Evolutionary conservation across 2,888 invertebrate species (phyloP).

Genomic region (Doris montereyensis): DNA sequence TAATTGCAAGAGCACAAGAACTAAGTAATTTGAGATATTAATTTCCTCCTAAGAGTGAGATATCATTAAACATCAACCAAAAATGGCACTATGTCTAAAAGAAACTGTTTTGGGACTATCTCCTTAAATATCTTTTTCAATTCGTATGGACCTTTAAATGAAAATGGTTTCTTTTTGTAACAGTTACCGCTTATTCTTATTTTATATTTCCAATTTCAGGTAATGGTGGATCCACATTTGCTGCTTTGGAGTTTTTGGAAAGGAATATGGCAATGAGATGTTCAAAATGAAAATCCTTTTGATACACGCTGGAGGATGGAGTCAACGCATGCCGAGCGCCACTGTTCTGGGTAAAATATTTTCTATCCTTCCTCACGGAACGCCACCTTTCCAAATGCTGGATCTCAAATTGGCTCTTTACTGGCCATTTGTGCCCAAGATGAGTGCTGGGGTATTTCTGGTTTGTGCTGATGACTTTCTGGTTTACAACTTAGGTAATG

Average conservation of each 20-base stretch:
- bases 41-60: too few relatives aligned
- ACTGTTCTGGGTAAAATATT: constrained; percentile 74
- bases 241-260: constrained; percentile 64
- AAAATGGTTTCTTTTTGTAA: too few relatives aligned
- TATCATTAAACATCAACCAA: too few relatives aligned
- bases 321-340: constrained; percentile 74
- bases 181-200: too few relatives aligned
- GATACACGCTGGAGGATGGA: constrained; percentile 74
- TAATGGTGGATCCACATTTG: constrained; percentile 73
- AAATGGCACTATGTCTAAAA: too few relatives aligned
- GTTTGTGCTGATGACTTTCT: constrained; percentile 74
- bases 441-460: constrained; percentile 73
- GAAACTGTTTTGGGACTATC: too few relatives aligned
- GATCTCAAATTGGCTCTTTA: constrained; percentile 74
- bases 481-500: constrained; percentile 62
- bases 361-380: constrained; percentile 71
- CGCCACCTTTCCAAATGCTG: constrained; percentile 71
- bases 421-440: constrained; percentile 71
- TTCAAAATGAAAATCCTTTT: constrained; percentile 67
- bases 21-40: too few relatives aligned
- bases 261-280: constrained; percentile 62
- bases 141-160: too few relatives aligned
- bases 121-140: too few relatives aligned
- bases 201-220: constrained; percentile 55
- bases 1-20: too few relatives aligned